A percentile compares a stretch with the other conserved stretches of the same genome.
phyloP scores from a whole-genome alignment of 2,888 invertebrate species.

The Campoplex nolae region DNA sequence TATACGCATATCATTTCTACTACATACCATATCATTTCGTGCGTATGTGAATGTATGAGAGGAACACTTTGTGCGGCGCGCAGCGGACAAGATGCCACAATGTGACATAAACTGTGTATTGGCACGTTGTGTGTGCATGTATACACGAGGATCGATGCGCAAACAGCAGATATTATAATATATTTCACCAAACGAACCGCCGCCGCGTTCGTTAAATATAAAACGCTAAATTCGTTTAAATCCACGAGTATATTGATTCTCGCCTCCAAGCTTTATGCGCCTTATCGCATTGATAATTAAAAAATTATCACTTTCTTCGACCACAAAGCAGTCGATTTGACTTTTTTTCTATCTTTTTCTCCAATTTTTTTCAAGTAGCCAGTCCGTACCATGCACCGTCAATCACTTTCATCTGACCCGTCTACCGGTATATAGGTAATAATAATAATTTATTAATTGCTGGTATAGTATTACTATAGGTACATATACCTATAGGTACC shows the following conservation, averaged over 20 bases:
- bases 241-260: too few species aligned
- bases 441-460: too few species aligned
- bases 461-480: too few species aligned
- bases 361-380: neutral
- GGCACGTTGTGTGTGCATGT: conserved; percentile 37
- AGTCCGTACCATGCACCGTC: too few species aligned
- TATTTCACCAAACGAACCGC: conserved; percentile 24
- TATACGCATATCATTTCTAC: neutral
- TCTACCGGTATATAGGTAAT: too few species aligned
- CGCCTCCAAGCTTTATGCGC: neutral
- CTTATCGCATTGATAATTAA: neutral
- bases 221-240: neutral
- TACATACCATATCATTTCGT: conserved; percentile 3
- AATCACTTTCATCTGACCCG: too few species aligned
- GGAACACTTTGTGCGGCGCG: neutral
- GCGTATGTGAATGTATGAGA: neutral
- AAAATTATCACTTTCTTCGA: neutral
- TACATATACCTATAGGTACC: too few species aligned
- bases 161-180: conserved; percentile 12
- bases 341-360: neutral
- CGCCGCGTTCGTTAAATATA: neutral
- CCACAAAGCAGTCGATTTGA: neutral
- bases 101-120: conserved; percentile 39
- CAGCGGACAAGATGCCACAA: neutral
- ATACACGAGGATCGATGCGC: conserved; percentile 23